A percentile compares a stretch with the other conserved stretches of the same genome.
phyloP scores from a whole-genome alignment of 53 echinoderm and acorn worm species.

The Stichopus horrens region DNA sequence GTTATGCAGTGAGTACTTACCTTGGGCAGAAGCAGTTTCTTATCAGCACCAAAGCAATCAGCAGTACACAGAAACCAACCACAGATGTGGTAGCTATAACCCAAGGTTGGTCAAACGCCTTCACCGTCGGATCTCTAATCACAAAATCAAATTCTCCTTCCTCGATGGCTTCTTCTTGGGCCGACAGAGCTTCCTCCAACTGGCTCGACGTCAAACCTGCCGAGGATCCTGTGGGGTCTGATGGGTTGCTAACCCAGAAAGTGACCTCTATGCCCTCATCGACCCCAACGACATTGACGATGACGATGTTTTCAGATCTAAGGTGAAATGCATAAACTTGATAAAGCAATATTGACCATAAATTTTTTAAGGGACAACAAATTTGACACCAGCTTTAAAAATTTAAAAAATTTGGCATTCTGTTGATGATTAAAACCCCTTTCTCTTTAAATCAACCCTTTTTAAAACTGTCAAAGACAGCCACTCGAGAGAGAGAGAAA shows the following conservation, averaged over 20 bases:
- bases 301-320: slow-evolving; percentile 60
- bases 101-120: slow-evolving; percentile 63
- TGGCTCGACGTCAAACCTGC: slow-evolving; percentile 69
- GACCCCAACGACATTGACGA: slow-evolving; percentile 50
- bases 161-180: slow-evolving; percentile 50
- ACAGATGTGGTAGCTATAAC: slow-evolving; percentile 57
- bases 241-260: slow-evolving; percentile 85
- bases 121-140: not conserved
- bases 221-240: slow-evolving; percentile 50
- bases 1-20: slow-evolving; percentile 38
- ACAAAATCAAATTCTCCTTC: slow-evolving; percentile 64
- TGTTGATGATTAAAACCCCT: too few species aligned
- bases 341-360: not conserved
- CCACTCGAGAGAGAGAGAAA: not conserved
- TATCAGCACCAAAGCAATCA: slow-evolving; percentile 59
- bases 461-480: too few species aligned
- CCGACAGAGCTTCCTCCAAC: slow-evolving; percentile 51
- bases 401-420: too few species aligned
- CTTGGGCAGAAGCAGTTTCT: slow-evolving; percentile 53
- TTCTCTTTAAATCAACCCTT: too few species aligned
- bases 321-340: not conserved
- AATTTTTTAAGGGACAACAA: too few species aligned
- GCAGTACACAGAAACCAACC: slow-evolving; percentile 59
- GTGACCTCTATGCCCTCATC: slow-evolving; percentile 67
- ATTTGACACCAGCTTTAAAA: too few species aligned